Evolutionary conservation across 2,888 invertebrate species (phyloP).

Genomic region (Papilio elwesi): DNA sequence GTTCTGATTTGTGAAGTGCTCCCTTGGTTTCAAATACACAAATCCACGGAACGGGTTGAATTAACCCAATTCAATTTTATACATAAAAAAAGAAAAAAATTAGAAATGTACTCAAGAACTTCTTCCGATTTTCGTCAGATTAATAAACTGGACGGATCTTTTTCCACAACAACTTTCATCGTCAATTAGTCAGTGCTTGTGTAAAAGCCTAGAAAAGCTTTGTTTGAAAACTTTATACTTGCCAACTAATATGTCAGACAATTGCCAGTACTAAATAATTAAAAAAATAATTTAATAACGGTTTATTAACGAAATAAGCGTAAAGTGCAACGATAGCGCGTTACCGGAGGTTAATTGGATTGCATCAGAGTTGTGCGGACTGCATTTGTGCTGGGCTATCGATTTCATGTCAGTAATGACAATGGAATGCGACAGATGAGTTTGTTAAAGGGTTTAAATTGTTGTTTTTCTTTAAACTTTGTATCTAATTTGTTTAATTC

Average conservation of each 20-base stretch:
- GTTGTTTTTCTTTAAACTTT: not conserved
- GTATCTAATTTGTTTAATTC: too few relatives aligned
- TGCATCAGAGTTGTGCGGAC: not conserved
- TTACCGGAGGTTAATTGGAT: constrained; percentile 10
- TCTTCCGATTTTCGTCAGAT: too few relatives aligned
- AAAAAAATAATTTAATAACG: not conserved
- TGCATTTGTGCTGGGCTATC: constrained; percentile 3
- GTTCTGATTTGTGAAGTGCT: not conserved
- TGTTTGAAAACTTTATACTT: not conserved
- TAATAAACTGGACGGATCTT: too few relatives aligned
- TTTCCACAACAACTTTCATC: too few relatives aligned
- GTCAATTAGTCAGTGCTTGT: too few relatives aligned
- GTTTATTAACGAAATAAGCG: constrained; percentile 9
- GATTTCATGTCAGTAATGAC: constrained; percentile 11
- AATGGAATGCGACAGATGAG: not conserved
- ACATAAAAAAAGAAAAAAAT: too few relatives aligned
- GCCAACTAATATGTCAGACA: not conserved
- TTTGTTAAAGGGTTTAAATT: not conserved
- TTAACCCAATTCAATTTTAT: not conserved
- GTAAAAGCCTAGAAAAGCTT: too few relatives aligned
- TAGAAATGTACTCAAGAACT: too few relatives aligned
- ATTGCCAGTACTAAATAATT: not conserved
- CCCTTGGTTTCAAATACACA: not conserved
- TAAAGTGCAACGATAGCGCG: constrained; percentile 8
- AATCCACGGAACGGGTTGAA: not conserved